These are phyloP conservation scores for Gambelia wislizenii DNA, from an alignment of 2,797 vertebrate species.

Conservation along the genomic window DNA sequence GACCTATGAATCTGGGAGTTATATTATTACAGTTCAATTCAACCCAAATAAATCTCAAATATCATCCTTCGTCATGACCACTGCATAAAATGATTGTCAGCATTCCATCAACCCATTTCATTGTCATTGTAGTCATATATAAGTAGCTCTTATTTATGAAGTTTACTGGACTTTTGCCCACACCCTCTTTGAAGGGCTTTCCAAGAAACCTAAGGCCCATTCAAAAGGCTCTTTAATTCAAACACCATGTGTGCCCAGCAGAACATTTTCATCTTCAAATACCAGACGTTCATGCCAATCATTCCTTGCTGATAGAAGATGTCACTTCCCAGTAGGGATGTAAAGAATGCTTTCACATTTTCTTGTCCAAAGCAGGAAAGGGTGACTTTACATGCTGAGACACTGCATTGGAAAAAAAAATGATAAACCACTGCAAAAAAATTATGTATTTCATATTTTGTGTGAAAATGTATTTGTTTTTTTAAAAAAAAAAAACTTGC, in stretches of 20 bases:
- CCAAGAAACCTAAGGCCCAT: neutral
- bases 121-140: neutral
- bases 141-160: neutral
- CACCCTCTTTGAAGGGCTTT: no score
- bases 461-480: no score
- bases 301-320: neutral
- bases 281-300: neutral
- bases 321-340: neutral
- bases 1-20: neutral
- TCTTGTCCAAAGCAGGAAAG: no score
- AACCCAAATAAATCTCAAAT: neutral
- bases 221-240: neutral
- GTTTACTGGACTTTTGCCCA: neutral
- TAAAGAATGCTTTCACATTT: no score
- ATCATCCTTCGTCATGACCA: neutral
- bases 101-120: neutral
- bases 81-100: neutral
- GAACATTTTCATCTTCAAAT: constrained; percentile 1
- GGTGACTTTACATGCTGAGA: no score
- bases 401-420: no score
- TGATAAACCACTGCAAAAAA: no score
- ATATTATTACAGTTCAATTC: neutral
- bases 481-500: no score
- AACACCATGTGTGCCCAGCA: neutral
- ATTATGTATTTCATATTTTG: no score